phyloP scores from a whole-genome alignment of 2,113 vertebrate species.

The Tonatia bakeri region DNA sequence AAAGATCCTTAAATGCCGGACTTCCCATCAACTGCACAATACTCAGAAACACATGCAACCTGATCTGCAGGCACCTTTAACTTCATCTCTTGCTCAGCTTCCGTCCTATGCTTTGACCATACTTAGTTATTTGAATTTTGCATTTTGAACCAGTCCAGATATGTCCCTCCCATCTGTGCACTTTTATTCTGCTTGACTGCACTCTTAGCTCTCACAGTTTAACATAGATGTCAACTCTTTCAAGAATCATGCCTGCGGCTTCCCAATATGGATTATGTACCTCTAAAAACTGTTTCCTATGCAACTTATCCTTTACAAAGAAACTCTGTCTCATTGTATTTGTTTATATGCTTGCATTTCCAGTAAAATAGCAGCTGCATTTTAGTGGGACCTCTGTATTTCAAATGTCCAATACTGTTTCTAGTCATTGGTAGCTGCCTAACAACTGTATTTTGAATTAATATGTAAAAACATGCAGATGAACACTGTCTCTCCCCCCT shows the following conservation, averaged over 20 bases:
- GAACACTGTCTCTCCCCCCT: not conserved
- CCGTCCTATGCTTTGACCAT: not conserved
- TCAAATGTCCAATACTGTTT: not conserved
- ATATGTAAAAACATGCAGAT: not conserved
- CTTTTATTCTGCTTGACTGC: not conserved
- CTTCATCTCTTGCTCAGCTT: not conserved
- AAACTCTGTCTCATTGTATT: not conserved
- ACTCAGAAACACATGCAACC: not conserved
- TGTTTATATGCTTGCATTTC: not conserved
- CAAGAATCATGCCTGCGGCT: not conserved
- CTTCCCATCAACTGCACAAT: not conserved
- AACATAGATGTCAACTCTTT: not conserved
- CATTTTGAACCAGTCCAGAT: not conserved
- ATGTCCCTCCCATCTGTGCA: not conserved
- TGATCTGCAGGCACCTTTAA: not conserved
- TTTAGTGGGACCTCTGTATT: not conserved
- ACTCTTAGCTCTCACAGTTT: not conserved
- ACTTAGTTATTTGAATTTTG: not conserved
- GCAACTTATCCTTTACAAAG: not conserved
- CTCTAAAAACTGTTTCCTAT: not conserved
- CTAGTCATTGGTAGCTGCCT: not conserved
- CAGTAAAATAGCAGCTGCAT: not conserved
- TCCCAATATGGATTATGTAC: not conserved
- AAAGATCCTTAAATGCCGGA: not conserved
- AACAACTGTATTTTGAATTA: not conserved